Conservation (phyloP, 2,797 vertebrate genomes). For the Chelonia mydas region DNA sequence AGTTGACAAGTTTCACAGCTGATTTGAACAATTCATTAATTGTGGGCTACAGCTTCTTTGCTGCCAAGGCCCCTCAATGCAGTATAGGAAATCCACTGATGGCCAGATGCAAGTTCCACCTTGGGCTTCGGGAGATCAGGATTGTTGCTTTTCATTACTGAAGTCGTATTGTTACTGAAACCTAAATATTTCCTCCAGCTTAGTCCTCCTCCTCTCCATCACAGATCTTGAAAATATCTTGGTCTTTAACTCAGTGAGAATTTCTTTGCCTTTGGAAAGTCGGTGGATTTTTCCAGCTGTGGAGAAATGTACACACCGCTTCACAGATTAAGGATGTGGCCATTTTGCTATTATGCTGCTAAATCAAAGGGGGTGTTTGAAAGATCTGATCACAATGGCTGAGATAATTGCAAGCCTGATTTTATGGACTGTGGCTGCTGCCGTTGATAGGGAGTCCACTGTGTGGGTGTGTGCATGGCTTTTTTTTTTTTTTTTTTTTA, state of each 20-base stretch:
- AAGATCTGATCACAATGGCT: background rate
- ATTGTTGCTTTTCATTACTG: slow-evolving; percentile 31
- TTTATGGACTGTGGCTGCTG: background rate
- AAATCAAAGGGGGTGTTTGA: background rate
- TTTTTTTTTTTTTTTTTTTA: background rate
- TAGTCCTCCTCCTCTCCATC: background rate
- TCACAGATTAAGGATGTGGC: background rate
- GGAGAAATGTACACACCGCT: background rate
- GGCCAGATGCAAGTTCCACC: slow-evolving; percentile 45
- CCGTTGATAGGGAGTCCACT: background rate
- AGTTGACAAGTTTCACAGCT: slow-evolving; percentile 67
- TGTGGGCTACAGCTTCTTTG: slow-evolving; percentile 45
- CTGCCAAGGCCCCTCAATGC: slow-evolving; percentile 57
- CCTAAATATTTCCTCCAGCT: background rate
- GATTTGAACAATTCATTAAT: slow-evolving; percentile 69
- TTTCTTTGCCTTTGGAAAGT: background rate
- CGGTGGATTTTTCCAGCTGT: background rate
- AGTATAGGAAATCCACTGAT: slow-evolving; percentile 62
- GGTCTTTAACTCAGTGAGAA: background rate
- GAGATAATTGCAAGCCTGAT: background rate
- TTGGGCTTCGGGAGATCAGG: background rate
- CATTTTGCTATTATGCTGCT: background rate
- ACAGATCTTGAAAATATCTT: background rate
- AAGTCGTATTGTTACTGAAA: slow-evolving; percentile 27
- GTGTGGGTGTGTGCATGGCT: background rate